Base-by-base conservation (phyloP, 2,113 vertebrate species). In the Pseudopodoces humilis region DNA sequence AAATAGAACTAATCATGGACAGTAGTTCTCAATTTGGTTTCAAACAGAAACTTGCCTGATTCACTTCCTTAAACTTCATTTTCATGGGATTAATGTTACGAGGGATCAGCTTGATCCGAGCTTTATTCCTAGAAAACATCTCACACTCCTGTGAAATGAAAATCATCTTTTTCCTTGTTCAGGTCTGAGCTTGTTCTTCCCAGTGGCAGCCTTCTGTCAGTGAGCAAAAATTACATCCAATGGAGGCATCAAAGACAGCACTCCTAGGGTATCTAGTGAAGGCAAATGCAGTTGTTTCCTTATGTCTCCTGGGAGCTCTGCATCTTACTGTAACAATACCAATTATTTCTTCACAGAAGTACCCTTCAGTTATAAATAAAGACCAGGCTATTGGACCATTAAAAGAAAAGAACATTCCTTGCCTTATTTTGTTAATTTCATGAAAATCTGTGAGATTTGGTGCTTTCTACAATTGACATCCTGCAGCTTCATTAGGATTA, bases 181-280 rank as follows among this genome's bases (percentile, higher is more conserved):
- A 63, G 55, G 39, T 52, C 43, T 72, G 49, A 90, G 59, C 37
- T 80, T 69, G 13, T 3, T 67, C 16, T 44, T 74, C 50, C 71
- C 65, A 58, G n/a, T 13, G 44, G 59, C 7, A 2, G 5, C 63
- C 1, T 1, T 30, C 30, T 3, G 0, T 33, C 50, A 60, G 31
- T 22, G 37, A 35, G n/a, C 20, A 70, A 86, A 86, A 71, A 22
- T 17, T 2, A 31, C 6, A 47, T 76, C 16, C 6, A 9, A 6
- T 7, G 19, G 49, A 62, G 31, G 28, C 33, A 83, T 4, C 3
- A 3, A 52, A 67, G 50, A 39, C 11, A 62, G 25, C 44, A 16
- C 15, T 43, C 25, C 47, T 49, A 14, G 1, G 9, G 46, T 47
- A 84, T 16, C 49, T 60, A 41, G 4, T 16, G 49, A 84, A 31